Conservation (phyloP, 1,140 invertebrate genomes). For the Penaeus chinensis region DNA sequence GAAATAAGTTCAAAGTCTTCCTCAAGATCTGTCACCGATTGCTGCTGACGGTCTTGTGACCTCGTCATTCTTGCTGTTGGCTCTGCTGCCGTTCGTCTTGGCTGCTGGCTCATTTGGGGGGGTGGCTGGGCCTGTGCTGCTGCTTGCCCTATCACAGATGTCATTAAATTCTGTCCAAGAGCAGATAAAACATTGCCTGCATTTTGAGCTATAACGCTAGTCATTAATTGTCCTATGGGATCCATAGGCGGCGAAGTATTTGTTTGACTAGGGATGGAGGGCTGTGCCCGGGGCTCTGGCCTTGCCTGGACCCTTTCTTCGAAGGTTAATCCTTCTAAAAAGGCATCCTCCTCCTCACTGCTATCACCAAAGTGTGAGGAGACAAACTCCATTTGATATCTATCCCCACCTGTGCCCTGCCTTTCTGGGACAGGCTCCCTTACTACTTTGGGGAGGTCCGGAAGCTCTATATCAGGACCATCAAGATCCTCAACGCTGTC, state of each 20-base stretch:
- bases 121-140: neutral
- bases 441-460: slow-evolving; percentile 18
- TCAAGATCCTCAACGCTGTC: slow-evolving; percentile 56
- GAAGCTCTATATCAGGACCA: slow-evolving; percentile 50
- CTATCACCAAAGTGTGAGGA: slow-evolving; percentile 58
- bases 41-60: slow-evolving; percentile 36
- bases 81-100: slow-evolving; percentile 15
- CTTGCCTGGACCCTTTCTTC: slow-evolving; percentile 35
- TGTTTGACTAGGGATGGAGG: neutral
- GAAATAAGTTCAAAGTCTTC: slow-evolving; percentile 59
- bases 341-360: slow-evolving; percentile 53
- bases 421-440: slow-evolving; percentile 4
- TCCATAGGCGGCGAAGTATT: neutral
- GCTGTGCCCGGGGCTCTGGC: slow-evolving; percentile 25
- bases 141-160: slow-evolving; percentile 56
- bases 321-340: slow-evolving; percentile 44
- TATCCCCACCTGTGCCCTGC: slow-evolving; percentile 5
- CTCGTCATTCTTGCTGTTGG: slow-evolving; percentile 50
- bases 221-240: slow-evolving; percentile 50
- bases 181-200: slow-evolving; percentile 54
- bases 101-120: slow-evolving; percentile 21
- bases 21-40: slow-evolving; percentile 40
- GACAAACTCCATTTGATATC: slow-evolving; percentile 53
- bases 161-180: slow-evolving; percentile 48
- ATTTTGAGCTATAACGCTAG: slow-evolving; percentile 55